A percentile compares a stretch with the other conserved stretches of the same genome.
These are phyloP conservation scores for Amaurobius ferox DNA, from an alignment of 2,888 invertebrate species.

Conservation along the genomic window DNA sequence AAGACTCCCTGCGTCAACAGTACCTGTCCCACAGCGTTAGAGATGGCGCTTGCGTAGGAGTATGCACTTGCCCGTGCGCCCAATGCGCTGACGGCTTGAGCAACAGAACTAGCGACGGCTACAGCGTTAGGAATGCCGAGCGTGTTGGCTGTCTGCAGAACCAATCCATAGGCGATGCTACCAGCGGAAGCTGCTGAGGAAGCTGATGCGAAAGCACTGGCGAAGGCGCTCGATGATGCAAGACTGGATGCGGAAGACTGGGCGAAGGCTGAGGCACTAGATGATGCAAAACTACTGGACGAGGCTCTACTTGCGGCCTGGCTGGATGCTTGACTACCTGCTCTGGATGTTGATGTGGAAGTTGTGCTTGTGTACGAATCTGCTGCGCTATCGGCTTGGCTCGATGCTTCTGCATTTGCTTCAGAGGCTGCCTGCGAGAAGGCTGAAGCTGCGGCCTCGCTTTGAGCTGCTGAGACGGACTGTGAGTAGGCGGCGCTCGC, in stretches of 20 bases:
- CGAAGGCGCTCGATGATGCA: constrained; percentile 10
- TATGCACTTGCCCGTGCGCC: too few species aligned
- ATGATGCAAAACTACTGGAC: neutral
- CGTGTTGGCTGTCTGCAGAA: too few species aligned
- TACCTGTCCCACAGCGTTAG: too few species aligned
- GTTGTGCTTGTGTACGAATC: neutral
- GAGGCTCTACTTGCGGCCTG: too few species aligned
- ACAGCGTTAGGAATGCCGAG: too few species aligned
- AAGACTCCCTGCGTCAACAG: too few species aligned
- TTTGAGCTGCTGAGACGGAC: neutral
- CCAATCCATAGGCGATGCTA: too few species aligned
- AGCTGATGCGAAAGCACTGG: neutral
- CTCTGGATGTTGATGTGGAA: neutral
- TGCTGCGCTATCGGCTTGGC: neutral
- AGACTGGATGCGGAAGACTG: constrained; percentile 1
- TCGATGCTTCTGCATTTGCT: neutral
- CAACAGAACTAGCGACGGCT: too few species aligned
- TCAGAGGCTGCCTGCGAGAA: constrained; percentile 16
- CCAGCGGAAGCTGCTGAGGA: too few species aligned
- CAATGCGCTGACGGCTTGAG: too few species aligned
- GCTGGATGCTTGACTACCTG: neutral
- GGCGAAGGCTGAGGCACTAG: constrained; percentile 17
- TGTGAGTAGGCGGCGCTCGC: neutral
- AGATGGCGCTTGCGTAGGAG: too few species aligned
- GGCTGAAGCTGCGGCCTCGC: neutral